phyloP scores from a whole-genome alignment of 2,888 invertebrate genomes.

The Eupithecia subumbrata region DNA sequence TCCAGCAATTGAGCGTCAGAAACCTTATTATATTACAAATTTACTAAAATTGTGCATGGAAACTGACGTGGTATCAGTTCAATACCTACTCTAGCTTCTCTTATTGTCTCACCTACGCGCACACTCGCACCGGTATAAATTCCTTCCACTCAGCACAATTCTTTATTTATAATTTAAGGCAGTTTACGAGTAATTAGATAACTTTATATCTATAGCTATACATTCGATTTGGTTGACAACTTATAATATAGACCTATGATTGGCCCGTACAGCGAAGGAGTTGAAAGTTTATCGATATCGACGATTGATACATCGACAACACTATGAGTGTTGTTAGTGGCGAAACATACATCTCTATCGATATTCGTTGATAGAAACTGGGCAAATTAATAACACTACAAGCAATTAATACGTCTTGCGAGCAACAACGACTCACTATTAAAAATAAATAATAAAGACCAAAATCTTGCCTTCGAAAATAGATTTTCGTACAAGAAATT shows the following conservation, averaged over 20 bases:
- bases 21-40: constrained; percentile 20
- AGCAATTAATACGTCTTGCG: constrained; percentile 9
- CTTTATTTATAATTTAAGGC: constrained; percentile 44
- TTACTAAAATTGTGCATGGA: constrained; percentile 31
- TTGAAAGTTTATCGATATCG: constrained; percentile 26
- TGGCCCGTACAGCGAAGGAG: constrained; percentile 22
- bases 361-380: constrained; percentile 32
- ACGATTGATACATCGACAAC: constrained; percentile 20
- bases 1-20: constrained; percentile 42
- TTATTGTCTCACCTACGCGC: constrained; percentile 44
- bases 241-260: constrained; percentile 30
- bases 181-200: constrained; percentile 43
- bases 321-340: constrained; percentile 11
- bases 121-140: constrained; percentile 37
- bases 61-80: constrained; percentile 17
- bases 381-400: constrained; percentile 29
- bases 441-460: constrained; percentile 2
- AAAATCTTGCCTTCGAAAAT: not conserved
- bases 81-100: constrained; percentile 34
- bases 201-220: constrained; percentile 36
- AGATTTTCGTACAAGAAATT: constrained; percentile 1
- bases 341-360: constrained; percentile 24
- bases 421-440: constrained; percentile 12
- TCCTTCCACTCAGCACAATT: constrained; percentile 41
- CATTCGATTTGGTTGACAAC: constrained; percentile 42